Evolutionary conservation across 2,888 invertebrate genomes (phyloP), one percentile per base, ranked within the genome.

Genomic region (Ichneumoninae sp.): DNA sequence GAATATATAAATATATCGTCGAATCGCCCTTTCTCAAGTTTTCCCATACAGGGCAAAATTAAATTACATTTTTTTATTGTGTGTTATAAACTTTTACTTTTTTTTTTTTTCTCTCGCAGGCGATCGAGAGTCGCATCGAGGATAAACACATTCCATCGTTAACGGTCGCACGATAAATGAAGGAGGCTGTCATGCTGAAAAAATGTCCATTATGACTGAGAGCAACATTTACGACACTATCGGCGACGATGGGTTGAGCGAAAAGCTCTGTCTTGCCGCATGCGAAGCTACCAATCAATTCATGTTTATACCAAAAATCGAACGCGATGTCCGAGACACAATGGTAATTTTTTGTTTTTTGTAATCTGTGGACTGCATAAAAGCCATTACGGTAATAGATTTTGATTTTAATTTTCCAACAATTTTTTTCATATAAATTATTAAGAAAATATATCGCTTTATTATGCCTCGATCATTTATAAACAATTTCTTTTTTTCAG

Each of bases 181-280:
- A 16, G 44, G 44, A 47, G 44, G 30, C 36, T 36, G 77, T 71
- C 36, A 80, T 77, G 77, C 60, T 69, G 74, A 6, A 44, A 80
- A 83, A 60, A 91, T 90, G 90, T 90, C 90, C 69, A 81, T 88
- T 77, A 87, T 80, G 73, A 82, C 85, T 19, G 80, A 88, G 69
- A 73, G 76, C 63, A 79, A 87, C 75, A 44, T 83, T 80, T 88
- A 85, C 26, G 83, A 87, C 16, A 87, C 85, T 40, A 82, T 88
- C 26, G 70, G 83, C 33, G 83, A 90, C 2, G 83, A 87, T 76
- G 88, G 79, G 50, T 68, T 86, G 10, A 73, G 77, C 5, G 60
- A 86, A 16, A 88, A 86, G 75, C 4, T 86, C 36, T 83, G 68
- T 68, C 70, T 86, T 8, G 66, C 85, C 13, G 85, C 76, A 16